Conservation (phyloP, 2,113 vertebrate genomes). For the Paedocypris sp. region DNA sequence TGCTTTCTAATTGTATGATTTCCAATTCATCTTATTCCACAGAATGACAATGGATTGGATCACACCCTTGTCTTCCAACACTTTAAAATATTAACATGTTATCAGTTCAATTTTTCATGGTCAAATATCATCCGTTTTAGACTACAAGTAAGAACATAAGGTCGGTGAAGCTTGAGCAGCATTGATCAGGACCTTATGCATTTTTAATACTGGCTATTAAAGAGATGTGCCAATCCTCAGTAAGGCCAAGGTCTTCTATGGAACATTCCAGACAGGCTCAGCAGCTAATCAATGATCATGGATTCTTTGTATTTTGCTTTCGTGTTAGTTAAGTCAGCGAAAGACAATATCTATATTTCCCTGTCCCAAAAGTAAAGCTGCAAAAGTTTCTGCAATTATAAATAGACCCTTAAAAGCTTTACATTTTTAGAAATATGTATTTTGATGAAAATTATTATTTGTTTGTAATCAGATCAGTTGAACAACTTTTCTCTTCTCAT, state of each 20-base stretch:
- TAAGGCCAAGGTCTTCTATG: constrained; percentile 35
- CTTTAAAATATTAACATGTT: constrained; percentile 41
- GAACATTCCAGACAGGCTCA: constrained; percentile 21
- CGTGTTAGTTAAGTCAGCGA: constrained; percentile 21
- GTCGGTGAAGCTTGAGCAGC: constrained; percentile 28
- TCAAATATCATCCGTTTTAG: constrained; percentile 2
- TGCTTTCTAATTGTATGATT: background rate
- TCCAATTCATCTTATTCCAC: background rate
- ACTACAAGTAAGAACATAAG: constrained; percentile 29
- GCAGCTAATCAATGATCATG: constrained; percentile 22
- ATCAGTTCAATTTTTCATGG: constrained; percentile 38
- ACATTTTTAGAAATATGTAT: too few relatives aligned
- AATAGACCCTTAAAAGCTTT: too few relatives aligned
- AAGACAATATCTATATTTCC: background rate
- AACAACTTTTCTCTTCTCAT: too few relatives aligned
- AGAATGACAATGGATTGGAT: constrained; percentile 20
- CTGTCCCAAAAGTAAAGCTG: background rate
- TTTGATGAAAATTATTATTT: too few relatives aligned
- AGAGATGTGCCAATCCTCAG: constrained; percentile 27
- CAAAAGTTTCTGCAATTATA: too few relatives aligned
- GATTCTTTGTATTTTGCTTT: constrained; percentile 24
- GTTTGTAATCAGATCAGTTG: too few relatives aligned
- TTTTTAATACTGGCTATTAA: constrained; percentile 38
- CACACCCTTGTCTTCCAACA: constrained; percentile 9
- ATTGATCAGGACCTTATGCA: constrained; percentile 37